Percentiles rank a stretch among this genome's conserved stretches.
These are phyloP conservation scores for Platynereis dumerilii DNA, from an alignment of 2,888 invertebrate genomes.

Conservation along the genomic window DNA sequence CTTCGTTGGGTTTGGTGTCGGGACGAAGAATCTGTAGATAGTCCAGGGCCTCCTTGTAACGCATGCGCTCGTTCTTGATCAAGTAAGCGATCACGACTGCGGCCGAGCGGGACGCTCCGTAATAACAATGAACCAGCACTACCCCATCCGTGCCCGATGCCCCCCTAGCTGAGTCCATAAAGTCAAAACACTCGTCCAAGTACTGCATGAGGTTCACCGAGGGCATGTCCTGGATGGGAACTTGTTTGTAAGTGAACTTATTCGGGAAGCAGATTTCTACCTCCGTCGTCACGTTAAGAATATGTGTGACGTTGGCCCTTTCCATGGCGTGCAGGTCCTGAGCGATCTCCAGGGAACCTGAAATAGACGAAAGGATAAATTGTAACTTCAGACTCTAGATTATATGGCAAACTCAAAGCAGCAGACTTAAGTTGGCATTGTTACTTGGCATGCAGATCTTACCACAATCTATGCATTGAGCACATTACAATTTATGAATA, in stretches of 20 bases:
- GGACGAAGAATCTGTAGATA: slow-evolving; percentile 32
- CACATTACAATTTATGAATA: too few species aligned
- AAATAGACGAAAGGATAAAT: too few species aligned
- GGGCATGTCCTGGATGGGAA: slow-evolving; percentile 33
- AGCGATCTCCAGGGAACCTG: slow-evolving; percentile 32
- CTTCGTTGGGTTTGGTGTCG: slow-evolving; percentile 32
- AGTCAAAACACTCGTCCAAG: slow-evolving; percentile 32
- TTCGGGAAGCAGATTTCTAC: slow-evolving; percentile 33
- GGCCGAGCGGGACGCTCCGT: slow-evolving; percentile 35
- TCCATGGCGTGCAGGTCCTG: slow-evolving; percentile 34
- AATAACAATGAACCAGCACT: slow-evolving; percentile 34
- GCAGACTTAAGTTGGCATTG: too few species aligned
- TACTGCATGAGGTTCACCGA: slow-evolving; percentile 31
- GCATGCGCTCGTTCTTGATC: slow-evolving; percentile 31
- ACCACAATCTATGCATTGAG: too few species aligned
- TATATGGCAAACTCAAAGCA: too few species aligned
- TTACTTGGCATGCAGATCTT: too few species aligned
- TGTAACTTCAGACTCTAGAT: too few species aligned
- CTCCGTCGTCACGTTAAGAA: slow-evolving; percentile 38
- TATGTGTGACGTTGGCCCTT: slow-evolving; percentile 36
- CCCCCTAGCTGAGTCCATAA: slow-evolving; percentile 33
- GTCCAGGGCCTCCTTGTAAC: slow-evolving; percentile 31
- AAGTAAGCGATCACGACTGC: slow-evolving; percentile 34
- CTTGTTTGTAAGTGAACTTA: slow-evolving; percentile 31
- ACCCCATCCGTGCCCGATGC: not conserved